A percentile compares a stretch with the other conserved stretches of the same genome.
Conservation (phyloP, 2,113 vertebrate genomes). For the Solea solea region DNA sequence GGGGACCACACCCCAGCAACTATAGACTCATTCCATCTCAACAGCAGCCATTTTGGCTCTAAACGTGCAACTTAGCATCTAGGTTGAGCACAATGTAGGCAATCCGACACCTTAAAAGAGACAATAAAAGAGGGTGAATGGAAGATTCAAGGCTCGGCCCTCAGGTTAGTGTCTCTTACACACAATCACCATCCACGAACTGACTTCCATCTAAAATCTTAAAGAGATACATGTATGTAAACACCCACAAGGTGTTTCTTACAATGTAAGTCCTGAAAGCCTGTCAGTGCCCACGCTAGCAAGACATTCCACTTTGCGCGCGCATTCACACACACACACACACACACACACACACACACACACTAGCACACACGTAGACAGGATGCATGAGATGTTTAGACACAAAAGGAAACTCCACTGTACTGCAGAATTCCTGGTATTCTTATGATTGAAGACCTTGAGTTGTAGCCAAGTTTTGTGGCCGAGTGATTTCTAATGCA, state of each 20-base stretch:
- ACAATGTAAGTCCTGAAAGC: neutral
- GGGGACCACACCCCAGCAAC: slow-evolving; percentile 50
- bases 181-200: neutral
- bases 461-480: slow-evolving; percentile 13
- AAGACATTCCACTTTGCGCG: slow-evolving; percentile 41
- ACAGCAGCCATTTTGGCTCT: slow-evolving; percentile 57
- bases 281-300: slow-evolving; percentile 49
- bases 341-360: slow-evolving; percentile 8
- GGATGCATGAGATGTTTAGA: slow-evolving; percentile 67
- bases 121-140: slow-evolving; percentile 32
- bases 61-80: slow-evolving; percentile 8
- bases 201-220: neutral
- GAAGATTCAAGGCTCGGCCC: slow-evolving; percentile 14
- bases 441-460: slow-evolving; percentile 51
- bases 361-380: slow-evolving; percentile 35
- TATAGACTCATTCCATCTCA: slow-evolving; percentile 5
- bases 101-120: slow-evolving; percentile 34
- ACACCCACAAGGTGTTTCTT: slow-evolving; percentile 24
- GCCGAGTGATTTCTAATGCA: neutral
- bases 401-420: slow-evolving; percentile 58
- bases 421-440: slow-evolving; percentile 62
- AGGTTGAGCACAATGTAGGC: slow-evolving; percentile 31
- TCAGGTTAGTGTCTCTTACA: neutral
- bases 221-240: slow-evolving; percentile 3
- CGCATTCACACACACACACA: slow-evolving; percentile 12